Evolutionary conservation across 2,113 vertebrate genomes (phyloP), one percentile per base, ranked within the genome.

Genomic region (Pteruthius melanotis): DNA sequence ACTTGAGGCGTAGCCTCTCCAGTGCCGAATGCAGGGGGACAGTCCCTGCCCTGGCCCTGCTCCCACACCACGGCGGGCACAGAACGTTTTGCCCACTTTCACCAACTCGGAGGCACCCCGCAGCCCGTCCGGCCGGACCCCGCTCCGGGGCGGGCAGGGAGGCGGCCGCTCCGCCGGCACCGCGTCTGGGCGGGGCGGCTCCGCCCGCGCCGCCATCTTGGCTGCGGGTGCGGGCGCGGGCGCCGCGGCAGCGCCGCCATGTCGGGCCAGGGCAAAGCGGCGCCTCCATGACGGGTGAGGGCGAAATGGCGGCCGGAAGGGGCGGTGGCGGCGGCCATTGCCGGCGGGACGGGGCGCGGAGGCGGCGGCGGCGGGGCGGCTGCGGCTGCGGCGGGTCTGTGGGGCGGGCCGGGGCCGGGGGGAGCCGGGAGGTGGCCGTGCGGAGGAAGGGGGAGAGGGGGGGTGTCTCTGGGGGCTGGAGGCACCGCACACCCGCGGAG

Each of bases 291-390:
- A 35, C 28, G 31, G 13, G 24, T 92, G 63, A 90, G 82, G 86
- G 94, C 82, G 72, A 95, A 87, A 92, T 87, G 94, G 92, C 61
- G 6, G 60, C 28, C 68, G 39, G 39, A 40, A 40, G 13, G 39
- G 39, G 39, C 39, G 39, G 39, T 13, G 39, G 39, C 39, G 39
- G 39, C 39, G 39, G 39, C 39, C 39, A 40, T 40, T 40, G 39
- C 39, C 39, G 39, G n/a, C n/a, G n/a, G n/a, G n/a, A n/a, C n/a
- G n/a, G n/a, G n/a, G n/a, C n/a, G n/a, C n/a, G n/a, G n/a, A n/a
- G n/a, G n/a, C n/a, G n/a, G n/a, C n/a, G n/a, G n/a, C n/a, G n/a
- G n/a, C n/a, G n/a, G n/a, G n/a, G n/a, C n/a, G n/a, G n/a, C n/a
- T n/a, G n/a, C n/a, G n/a, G n/a, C n/a, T n/a, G n/a, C n/a, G n/a